Base-by-base conservation (phyloP, 2,113 vertebrate species). In the Camarhynchus parvulus region DNA sequence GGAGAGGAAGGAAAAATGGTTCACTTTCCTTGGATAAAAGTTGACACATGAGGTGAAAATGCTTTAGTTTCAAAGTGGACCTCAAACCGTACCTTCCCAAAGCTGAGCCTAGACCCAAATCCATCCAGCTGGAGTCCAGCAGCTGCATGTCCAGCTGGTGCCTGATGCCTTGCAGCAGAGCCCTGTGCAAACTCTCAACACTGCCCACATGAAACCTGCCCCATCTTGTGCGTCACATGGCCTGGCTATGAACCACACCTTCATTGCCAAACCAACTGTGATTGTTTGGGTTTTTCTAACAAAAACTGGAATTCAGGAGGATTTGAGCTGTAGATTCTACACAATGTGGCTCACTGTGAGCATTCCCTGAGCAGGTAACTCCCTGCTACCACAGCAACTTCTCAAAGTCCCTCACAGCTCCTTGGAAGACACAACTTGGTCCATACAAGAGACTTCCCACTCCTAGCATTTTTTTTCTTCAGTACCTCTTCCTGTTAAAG, bases 1-100 rank as follows among this genome's bases (percentile, higher is more conserved):
- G n/a, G 4, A 62, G 22, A 49, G n/a, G 10, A 80, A 46, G 3
- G 5, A 31, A 62, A 72, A 58, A 37, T 30, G 0, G 0, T 33
- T 80, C 31, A 23, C 18, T 67, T 77, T 66, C 59, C 41, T 50
- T 70, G n/a, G 42, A 33, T 39, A 52, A 52, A 91, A 90, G 21
- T 10, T 67, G 13, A 66, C 23, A n/a, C 8, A 23, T 13, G 35
- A 42, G 7, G 21, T 68, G 13, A 93, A 77, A 83, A 59, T 6
- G 10, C 24, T 62, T 86, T 64, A 8, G 9, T 77, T 61, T 42
- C 61, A 55, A 75, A 90, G 75, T 15, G 7, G 44, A 79, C 9
- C 16, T 47, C 42, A 67, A 58, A 33, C 3, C 49, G 10, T 23
- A 28, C 27, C 13, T 83, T 53, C 37, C 78, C 27, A 19, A 6